Base-by-base conservation (phyloP, 1,140 invertebrate genomes). In the Neodiprion virginianus region DNA sequence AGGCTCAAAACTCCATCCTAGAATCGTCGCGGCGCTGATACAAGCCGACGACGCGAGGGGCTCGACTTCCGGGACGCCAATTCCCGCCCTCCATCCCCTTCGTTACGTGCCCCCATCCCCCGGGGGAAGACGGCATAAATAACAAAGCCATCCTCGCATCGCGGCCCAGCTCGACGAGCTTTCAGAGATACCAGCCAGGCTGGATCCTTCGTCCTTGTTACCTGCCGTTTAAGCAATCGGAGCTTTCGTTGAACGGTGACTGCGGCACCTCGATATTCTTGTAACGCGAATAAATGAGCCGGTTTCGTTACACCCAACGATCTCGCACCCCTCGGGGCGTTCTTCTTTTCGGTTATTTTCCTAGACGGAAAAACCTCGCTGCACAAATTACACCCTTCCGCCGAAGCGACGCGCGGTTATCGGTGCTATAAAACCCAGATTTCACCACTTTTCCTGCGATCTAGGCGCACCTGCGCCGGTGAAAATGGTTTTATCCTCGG, bases 401-500 rank as follows among this genome's bases (percentile, higher is more conserved):
- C 2, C 28, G 5, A 40, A 40, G 5, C 28, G 28, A 5, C 28
- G 28, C 28, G n/a, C n/a, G 53, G 53, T 61, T 61, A 61, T 61
- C 53, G 53, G 53, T 61, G 53, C 53, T 17, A 61, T 61, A 61
- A 61, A 61, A 17, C n/a, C 11, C 53, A 61, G 53, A 61, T 61
- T 61, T 61, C 53, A 61, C 53, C 53, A 61, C 53, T 61, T 61
- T 61, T 61, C 11, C 53, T 17, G 53, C 53, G 53, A 61, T 61
- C 53, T 61, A 61, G 53, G 11, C 11, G 8, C 53, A 61, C 11
- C 53, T 61, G 53, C n/a, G 53, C n/a, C n/a, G 1, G 11, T 61
- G 53, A 12, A 61, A 61, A 61, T 61, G 53, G 53, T 61, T 61
- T 17, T 12, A 61, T 61, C 53, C 5, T 7, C 53, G 53, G n/a